Evolutionary conservation across 1,140 invertebrate species (phyloP).

Genomic region (Dendroctonus ponderosae): DNA sequence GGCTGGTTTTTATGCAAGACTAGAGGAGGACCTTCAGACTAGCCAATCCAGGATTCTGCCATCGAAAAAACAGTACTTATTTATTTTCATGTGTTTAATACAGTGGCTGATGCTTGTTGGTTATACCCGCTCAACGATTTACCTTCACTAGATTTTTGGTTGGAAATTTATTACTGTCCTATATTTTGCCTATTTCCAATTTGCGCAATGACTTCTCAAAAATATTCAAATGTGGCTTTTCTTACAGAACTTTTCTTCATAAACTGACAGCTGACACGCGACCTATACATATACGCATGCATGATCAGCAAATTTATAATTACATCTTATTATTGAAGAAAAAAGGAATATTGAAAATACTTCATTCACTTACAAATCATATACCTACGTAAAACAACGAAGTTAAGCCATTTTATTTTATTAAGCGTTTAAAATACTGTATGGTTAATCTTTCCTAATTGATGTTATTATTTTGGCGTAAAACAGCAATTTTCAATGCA

Average conservation of each 20-base stretch:
- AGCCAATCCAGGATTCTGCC: constrained; percentile 37
- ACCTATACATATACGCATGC: no score
- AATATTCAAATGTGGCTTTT: neutral
- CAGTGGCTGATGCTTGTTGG: constrained; percentile 49
- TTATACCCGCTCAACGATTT: constrained; percentile 48
- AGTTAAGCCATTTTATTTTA: no score
- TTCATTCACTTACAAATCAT: no score
- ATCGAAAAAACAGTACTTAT: constrained; percentile 45
- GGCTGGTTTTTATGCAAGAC: constrained; percentile 38
- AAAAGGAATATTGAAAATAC: no score
- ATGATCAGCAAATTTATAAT: no score
- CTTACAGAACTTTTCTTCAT: neutral
- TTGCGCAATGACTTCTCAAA: neutral
- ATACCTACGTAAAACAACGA: no score
- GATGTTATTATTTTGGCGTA: no score
- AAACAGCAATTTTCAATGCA: no score
- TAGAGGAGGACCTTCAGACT: constrained; percentile 38
- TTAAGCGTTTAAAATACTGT: no score
- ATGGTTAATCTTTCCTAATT: no score
- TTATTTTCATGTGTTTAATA: constrained; percentile 48
- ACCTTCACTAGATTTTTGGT: constrained; percentile 48
- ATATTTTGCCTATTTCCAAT: constrained; percentile 26
- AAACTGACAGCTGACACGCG: neutral
- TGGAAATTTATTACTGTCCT: constrained; percentile 42
- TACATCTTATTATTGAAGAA: no score